Base-by-base conservation (phyloP, 92 coral and sea anemone genomes). In the Epizoanthus scotinus region DNA sequence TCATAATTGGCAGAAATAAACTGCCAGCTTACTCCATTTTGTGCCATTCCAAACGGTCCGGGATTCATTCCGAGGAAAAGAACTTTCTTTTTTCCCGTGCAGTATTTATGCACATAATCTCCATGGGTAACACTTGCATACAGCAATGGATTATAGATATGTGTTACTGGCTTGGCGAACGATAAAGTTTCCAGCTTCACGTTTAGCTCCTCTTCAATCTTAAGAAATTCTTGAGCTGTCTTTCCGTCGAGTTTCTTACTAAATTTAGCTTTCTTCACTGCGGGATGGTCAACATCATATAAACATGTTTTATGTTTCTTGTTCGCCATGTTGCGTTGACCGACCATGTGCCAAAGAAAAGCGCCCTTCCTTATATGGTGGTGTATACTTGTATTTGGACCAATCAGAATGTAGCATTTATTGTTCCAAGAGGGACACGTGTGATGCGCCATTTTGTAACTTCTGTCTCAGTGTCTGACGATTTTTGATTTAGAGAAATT, bases 1-100 rank as follows among this genome's bases (percentile, higher is more conserved):
- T n/a, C n/a, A n/a, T n/a, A n/a, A n/a, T n/a, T n/a, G n/a, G n/a
- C n/a, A n/a, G n/a, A n/a, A n/a, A n/a, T n/a, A n/a, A n/a, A n/a
- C n/a, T 5, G 52, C 17, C 14, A n/a, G 21, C 94, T 87, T 56
- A 90, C 97, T 82, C 97, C 97, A 58, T 92, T 92, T 56, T 92
- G 97, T 17, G 97, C 97, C 97, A 92, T 92, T n/a, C 97, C 97
- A 87, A 90, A 92, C 2, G 97, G 97, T 14, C 97, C 97, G 15
- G 97, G 97, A 42, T 92, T 92, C 94, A 92, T 92, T 10, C 97
- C 97, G 78, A 92, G 72, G 80, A 92, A 92, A 50, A 92, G 70
- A 8, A 92, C 91, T 31, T 85, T 85, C 86, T 92, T 91, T 66
- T 70, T 91, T 28, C 10, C 42, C 54, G 47, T 80, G 77, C 94